phyloP scores from a whole-genome alignment of 2,113 vertebrate genomes.

The Grammomys dolichurus region DNA sequence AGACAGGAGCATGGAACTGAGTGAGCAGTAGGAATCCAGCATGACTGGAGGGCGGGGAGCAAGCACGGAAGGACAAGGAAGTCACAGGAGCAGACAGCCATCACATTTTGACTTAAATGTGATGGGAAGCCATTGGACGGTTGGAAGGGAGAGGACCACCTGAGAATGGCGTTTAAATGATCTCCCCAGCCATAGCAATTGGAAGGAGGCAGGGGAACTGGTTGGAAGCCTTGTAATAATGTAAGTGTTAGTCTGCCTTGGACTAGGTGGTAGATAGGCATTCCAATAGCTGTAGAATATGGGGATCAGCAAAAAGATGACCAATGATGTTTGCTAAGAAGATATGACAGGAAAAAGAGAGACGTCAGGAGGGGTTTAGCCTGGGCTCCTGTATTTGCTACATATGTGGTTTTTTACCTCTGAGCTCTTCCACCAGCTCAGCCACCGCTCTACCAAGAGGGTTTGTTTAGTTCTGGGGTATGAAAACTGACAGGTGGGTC shows the following conservation, averaged over 20 bases:
- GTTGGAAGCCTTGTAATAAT: neutral
- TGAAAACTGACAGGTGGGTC: neutral
- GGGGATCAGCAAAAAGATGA: neutral
- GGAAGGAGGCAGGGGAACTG: neutral
- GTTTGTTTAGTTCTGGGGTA: neutral
- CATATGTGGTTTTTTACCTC: neutral
- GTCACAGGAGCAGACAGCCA: too few relatives aligned
- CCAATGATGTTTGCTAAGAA: neutral
- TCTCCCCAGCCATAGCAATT: neutral
- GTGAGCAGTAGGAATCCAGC: neutral
- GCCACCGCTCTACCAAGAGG: neutral
- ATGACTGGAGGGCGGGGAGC: accelerated
- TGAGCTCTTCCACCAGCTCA: neutral
- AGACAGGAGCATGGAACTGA: neutral
- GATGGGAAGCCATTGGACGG: neutral
- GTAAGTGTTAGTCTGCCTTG: neutral
- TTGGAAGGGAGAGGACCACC: neutral
- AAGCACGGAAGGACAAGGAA: neutral
- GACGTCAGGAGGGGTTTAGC: neutral
- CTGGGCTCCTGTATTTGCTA: too few relatives aligned
- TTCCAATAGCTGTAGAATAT: neutral
- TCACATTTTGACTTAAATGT: neutral
- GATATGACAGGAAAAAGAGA: neutral
- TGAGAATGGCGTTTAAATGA: neutral
- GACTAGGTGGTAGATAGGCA: neutral